Conservation (phyloP, 2,113 vertebrate species). For the Oreochromis tanganicae region DNA sequence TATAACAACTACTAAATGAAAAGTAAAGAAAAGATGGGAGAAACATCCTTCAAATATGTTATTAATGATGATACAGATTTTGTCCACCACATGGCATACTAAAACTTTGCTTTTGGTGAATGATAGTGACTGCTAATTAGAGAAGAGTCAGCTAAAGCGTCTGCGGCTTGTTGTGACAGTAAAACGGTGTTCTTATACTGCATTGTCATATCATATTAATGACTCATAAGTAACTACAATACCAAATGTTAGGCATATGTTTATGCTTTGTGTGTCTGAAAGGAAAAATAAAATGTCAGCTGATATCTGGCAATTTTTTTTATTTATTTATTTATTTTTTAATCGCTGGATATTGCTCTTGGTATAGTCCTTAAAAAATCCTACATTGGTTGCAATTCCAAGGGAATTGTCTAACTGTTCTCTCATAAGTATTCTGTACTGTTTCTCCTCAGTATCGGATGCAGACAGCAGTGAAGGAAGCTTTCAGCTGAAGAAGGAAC, state of each 20-base stretch:
- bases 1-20: not conserved
- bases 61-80: not conserved
- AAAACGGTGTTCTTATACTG: fast-evolving
- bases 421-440: not conserved
- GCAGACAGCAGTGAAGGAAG: conserved; percentile 92
- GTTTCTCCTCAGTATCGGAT: conserved; percentile 85
- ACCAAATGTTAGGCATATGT: not conserved
- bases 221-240: not conserved
- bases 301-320: not conserved
- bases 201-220: not conserved
- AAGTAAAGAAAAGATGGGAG: not conserved
- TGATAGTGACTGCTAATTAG: not conserved
- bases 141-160: not conserved
- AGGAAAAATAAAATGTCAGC: not conserved
- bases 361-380: not conserved
- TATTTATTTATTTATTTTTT: too few relatives aligned
- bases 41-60: not conserved
- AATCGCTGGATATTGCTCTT: not conserved
- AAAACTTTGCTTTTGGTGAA: not conserved
- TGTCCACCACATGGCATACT: not conserved
- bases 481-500: conserved; percentile 96
- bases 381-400: not conserved
- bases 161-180: not conserved
- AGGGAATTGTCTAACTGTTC: not conserved
- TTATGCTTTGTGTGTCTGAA: not conserved